Percentiles rank a stretch among this genome's conserved stretches.
These are phyloP conservation scores for Rhinoptilus africanus DNA, from an alignment of 2,113 vertebrate genomes.

Conservation along the genomic window DNA sequence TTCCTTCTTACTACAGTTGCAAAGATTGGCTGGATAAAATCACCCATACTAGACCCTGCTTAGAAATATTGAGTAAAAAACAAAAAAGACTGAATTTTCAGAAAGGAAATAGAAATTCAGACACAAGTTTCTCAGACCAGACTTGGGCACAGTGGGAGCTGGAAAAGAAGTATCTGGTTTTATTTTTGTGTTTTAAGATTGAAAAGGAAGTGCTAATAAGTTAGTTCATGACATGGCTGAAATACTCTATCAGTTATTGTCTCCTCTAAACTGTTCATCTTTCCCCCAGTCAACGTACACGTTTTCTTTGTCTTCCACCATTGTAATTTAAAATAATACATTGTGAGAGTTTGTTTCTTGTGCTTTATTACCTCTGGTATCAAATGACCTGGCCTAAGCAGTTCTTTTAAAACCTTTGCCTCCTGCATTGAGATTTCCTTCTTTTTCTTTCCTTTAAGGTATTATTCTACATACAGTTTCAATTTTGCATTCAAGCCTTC, in stretches of 20 bases:
- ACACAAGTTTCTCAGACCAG: not conserved
- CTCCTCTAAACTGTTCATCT: not conserved
- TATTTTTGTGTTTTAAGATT: not conserved
- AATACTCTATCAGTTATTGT: not conserved
- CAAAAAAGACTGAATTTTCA: not conserved
- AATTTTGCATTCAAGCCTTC: not conserved
- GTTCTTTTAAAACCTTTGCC: not conserved
- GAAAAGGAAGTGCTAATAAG: not conserved
- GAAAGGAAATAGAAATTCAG: not conserved
- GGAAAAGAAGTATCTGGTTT: not conserved
- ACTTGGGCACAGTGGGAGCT: not conserved
- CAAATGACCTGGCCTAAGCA: not conserved
- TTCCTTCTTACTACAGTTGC: rapidly evolving
- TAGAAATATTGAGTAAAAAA: not conserved
- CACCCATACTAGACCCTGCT: not conserved
- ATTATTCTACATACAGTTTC: not conserved
- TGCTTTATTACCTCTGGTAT: not conserved
- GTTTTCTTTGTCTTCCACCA: not conserved
- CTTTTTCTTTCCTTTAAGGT: not conserved
- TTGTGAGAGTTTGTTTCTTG: not conserved
- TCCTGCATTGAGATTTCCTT: not conserved
- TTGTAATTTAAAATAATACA: not conserved
- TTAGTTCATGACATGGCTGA: not conserved
- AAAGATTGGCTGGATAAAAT: not conserved
- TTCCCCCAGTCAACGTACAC: not conserved